Percentiles rank a stretch among this genome's conserved stretches.
phyloP scores from a whole-genome alignment of 2,113 vertebrate genomes.

The Tragelaphus strepsiceros region DNA sequence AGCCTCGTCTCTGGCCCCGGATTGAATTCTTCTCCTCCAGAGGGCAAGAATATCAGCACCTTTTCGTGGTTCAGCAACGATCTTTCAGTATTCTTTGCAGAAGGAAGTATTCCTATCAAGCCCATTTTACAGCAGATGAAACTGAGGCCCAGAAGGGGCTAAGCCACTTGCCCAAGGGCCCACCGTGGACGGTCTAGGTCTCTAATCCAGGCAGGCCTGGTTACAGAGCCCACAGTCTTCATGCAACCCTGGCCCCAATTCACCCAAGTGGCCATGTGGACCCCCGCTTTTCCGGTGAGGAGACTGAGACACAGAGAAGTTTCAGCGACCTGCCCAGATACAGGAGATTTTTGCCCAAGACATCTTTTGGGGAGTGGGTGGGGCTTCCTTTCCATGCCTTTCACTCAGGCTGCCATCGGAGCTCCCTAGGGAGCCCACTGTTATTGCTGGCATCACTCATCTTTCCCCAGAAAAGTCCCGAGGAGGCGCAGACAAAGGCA shows the following conservation, averaged over 20 bases:
- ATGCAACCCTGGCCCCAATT: background rate
- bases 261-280: background rate
- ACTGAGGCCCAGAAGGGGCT: background rate
- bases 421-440: background rate
- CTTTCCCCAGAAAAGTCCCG: background rate
- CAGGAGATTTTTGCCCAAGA: background rate
- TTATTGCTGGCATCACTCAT: conserved; percentile 47
- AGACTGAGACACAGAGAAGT: background rate
- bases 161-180: background rate
- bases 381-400: background rate
- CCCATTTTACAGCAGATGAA: background rate
- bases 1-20: background rate
- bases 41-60: background rate
- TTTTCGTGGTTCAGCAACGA: background rate
- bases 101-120: background rate
- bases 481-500: conserved; percentile 47
- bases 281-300: background rate
- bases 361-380: too few species aligned
- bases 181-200: background rate
- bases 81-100: background rate
- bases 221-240: background rate
- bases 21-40: background rate
- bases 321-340: fast-evolving
- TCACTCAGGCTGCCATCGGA: fast-evolving
- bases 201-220: background rate